Evolutionary conservation across 2,797 vertebrate species (phyloP).

Genomic region (Nyctalus aviator): DNA sequence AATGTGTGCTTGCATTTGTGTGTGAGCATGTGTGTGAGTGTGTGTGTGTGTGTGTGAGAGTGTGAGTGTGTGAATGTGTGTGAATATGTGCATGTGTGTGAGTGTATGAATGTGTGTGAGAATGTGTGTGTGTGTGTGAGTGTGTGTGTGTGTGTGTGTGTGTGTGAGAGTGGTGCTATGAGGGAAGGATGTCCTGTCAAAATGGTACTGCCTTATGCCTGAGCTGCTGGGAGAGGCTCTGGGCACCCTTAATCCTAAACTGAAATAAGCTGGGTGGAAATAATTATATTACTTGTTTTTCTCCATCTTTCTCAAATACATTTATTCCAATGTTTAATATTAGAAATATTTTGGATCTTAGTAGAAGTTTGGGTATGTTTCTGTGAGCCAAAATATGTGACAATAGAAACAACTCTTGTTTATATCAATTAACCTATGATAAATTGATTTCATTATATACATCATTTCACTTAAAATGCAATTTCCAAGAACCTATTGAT

Average conservation of each 20-base stretch:
- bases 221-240: not conserved
- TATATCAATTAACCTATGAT: not conserved
- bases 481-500: not conserved
- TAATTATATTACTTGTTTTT: not conserved
- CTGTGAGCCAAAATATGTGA: not conserved
- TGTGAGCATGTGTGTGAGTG: not conserved
- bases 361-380: not conserved
- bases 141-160: not conserved
- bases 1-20: too few species aligned
- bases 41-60: not conserved
- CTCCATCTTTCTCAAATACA: not conserved
- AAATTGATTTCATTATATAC: not conserved
- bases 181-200: too few species aligned
- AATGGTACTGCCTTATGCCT: not conserved
- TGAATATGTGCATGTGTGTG: not conserved
- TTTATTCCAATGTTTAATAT: not conserved
- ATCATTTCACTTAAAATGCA: not conserved
- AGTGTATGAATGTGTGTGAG: not conserved
- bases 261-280: not conserved
- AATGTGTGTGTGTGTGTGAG: not conserved
- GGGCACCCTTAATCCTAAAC: not conserved
- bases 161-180: not conserved
- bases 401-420: not conserved
- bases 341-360: not conserved
- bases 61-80: not conserved